Evolutionary conservation across 2,888 invertebrate genomes (phyloP), one percentile per base, ranked within the genome.

Genomic region (Ischnus inquisitorius): DNA sequence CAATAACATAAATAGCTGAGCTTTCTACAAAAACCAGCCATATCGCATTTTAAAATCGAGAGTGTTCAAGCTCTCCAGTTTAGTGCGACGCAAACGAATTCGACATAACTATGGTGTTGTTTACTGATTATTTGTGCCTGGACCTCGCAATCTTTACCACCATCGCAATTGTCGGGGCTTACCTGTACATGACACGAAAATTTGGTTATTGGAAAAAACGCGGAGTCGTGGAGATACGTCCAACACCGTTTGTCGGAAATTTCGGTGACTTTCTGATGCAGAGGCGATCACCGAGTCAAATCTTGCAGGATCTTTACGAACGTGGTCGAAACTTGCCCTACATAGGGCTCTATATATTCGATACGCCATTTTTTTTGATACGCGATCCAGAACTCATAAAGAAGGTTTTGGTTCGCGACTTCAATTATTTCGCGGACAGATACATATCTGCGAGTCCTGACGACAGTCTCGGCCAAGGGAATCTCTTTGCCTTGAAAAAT

Each of bases 381-480:
- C 92, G 94, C 0, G 94, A 95, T 62, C 93, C 93, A 0, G 94
- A 94, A 16, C 79, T 95, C 1, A 86, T 94, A 0, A 95, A 94
- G 85, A 90, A 92, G 0, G 85, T 95, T 1, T 76, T 95, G 19
- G 92, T 95, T 95, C 34, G 34, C 1, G 34, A 34, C 8, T 34
- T 34, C 8, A 34, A 34, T 34, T 34, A 34, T 34, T 34, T 94
- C 84, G 81, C 90, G 0, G 92, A 94, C 81, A 92, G 94, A 77
- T 90, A 83, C 82, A 83, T 68, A 0, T 19, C 87, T 2, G 92
- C 94, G 77, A 90, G 91, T 0, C 90, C 92, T 41, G 64, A 85
- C 0, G 95, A 95, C 87, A 82, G 89, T 0, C 68, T 95, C 10
- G 94, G 93, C 5, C 90, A 88, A 0, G 89, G 92, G 12, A 94